Conservation (phyloP, 2,888 invertebrate species). For the Choreutis nemorana region DNA sequence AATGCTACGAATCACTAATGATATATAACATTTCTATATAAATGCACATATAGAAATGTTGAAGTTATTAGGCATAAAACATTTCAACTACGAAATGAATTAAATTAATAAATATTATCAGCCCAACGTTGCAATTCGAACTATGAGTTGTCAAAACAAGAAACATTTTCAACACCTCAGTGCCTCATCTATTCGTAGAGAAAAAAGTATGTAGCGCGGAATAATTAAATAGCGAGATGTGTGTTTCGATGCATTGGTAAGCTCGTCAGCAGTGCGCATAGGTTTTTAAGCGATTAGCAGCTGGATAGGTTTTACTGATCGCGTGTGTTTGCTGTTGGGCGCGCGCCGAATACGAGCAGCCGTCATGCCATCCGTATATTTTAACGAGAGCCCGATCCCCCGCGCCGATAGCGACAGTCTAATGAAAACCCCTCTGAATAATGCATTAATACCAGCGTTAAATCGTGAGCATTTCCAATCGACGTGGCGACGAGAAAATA, state of each 20-base stretch:
- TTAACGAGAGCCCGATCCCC: slow-evolving; percentile 61
- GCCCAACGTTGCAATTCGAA: too few relatives aligned
- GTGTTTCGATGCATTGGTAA: slow-evolving; percentile 18
- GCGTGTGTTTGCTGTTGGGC: slow-evolving; percentile 27
- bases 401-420: slow-evolving; percentile 54
- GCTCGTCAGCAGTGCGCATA: slow-evolving; percentile 18
- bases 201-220: too few relatives aligned
- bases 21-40: too few relatives aligned
- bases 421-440: slow-evolving; percentile 65
- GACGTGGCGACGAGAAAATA: slow-evolving; percentile 48
- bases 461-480: slow-evolving; percentile 62
- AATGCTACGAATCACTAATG: too few relatives aligned
- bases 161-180: too few relatives aligned
- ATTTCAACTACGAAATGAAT: too few relatives aligned
- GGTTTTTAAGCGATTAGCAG: slow-evolving; percentile 25
- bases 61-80: too few relatives aligned
- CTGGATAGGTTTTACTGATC: slow-evolving; percentile 33
- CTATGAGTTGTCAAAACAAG: too few relatives aligned
- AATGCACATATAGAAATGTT: too few relatives aligned
- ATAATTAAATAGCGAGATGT: too few relatives aligned
- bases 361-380: slow-evolving; percentile 64
- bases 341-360: slow-evolving; percentile 44
- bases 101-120: too few relatives aligned
- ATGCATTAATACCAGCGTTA: slow-evolving; percentile 66
- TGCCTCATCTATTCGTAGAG: too few relatives aligned